Percentiles rank a stretch among this genome's conserved stretches.
Evolutionary conservation across 2,113 vertebrate genomes (phyloP).

Genomic region (Ptilorrhoa leucosticta): DNA sequence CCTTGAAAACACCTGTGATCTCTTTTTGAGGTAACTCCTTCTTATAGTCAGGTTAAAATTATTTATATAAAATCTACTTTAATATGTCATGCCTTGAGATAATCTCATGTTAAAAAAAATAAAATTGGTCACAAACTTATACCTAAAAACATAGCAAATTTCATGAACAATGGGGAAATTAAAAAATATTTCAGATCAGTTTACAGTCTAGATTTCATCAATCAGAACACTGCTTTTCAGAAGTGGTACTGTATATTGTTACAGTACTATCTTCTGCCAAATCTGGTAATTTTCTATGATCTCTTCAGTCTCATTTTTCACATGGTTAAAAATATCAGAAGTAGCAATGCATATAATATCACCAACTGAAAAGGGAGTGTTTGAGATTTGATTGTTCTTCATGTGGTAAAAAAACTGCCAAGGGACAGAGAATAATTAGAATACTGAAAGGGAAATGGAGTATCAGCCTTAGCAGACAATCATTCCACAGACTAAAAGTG

Average conservation of each 20-base stretch:
- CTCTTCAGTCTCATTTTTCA: not conserved
- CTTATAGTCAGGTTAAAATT: not conserved
- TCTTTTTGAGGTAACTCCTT: conserved; percentile 1
- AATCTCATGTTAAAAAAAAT: not conserved
- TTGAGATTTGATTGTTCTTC: not conserved
- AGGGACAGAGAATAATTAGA: not conserved
- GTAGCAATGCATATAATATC: not conserved
- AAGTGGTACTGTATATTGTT: not conserved
- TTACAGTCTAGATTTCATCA: not conserved
- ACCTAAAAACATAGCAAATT: not conserved
- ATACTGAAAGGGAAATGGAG: conserved; percentile 10
- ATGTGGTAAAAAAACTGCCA: not conserved
- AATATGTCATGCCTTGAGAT: not conserved
- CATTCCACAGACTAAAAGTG: not conserved
- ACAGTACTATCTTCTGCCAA: not conserved
- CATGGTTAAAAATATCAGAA: not conserved
- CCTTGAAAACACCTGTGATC: not conserved
- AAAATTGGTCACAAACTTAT: not conserved
- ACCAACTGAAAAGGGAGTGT: not conserved
- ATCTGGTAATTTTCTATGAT: not conserved
- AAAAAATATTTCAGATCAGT: not conserved
- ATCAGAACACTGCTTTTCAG: not conserved
- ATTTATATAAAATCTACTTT: not conserved
- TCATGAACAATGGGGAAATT: not conserved
- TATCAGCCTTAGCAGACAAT: not conserved